Percentiles rank a stretch among this genome's conserved stretches.
phyloP scores from a whole-genome alignment of 2,113 vertebrate genomes.

The Neotoma lepida region DNA sequence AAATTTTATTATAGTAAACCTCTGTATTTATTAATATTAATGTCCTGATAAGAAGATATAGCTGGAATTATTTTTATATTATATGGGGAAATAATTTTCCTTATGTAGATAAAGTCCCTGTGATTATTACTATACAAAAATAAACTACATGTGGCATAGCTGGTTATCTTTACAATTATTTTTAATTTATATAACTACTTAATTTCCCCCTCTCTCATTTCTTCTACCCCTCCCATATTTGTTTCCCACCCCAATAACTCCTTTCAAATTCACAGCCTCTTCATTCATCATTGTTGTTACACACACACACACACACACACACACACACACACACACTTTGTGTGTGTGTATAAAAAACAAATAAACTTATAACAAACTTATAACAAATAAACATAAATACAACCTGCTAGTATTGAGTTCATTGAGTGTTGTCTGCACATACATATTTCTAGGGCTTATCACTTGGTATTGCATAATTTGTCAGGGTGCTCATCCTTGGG shows the following conservation, averaged over 20 bases:
- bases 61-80: background rate
- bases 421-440: too few relatives aligned
- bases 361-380: too few relatives aligned
- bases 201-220: background rate
- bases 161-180: background rate
- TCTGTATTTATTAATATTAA: background rate
- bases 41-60: background rate
- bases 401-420: too few relatives aligned
- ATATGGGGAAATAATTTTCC: background rate
- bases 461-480: background rate
- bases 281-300: background rate
- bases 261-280: background rate
- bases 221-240: background rate
- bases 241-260: too few relatives aligned
- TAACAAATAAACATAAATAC: too few relatives aligned
- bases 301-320: too few relatives aligned
- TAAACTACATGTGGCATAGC: background rate
- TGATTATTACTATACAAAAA: background rate
- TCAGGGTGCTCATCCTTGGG: too few relatives aligned
- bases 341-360: too few relatives aligned
- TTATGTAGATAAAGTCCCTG: background rate
- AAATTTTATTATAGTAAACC: background rate
- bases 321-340: too few relatives aligned
- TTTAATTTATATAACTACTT: background rate
- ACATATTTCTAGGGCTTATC: background rate